Base-by-base conservation (phyloP, 2,113 vertebrate species). In the Tricholaema leucomelas region DNA sequence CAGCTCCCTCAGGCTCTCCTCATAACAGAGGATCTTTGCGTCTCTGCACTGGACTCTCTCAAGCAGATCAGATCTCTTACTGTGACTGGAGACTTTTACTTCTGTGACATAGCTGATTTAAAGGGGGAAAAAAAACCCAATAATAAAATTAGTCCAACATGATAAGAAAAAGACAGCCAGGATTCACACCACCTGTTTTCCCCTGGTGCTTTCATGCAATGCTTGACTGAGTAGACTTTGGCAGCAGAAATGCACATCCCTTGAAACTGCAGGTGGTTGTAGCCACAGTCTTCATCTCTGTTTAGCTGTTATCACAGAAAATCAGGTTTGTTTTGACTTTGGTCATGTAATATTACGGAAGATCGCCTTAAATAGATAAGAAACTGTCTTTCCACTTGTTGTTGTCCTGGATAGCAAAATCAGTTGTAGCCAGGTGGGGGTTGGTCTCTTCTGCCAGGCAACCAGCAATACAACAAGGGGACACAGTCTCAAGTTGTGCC, bases 211-310 rank as follows among this genome's bases (percentile, higher is more conserved):
- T 91, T 92, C 65, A 12, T 69, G 25, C 16, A 58, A 46, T 55
- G 71, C 28, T 89, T 0, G 0, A 31, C 71, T 25, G 50, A 28
- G 15, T 58, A 91, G 74, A 50, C 63, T 94, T 85, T 89, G 89
- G 87, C 87, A 96, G 31, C 71, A 76, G 46, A 81, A 91, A 73
- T 65, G 66, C 52, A 76, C 33, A 33, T 88, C 89, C 71, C 55
- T 76, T 85, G 71, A 70, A 71, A 79, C 8, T 73, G 74, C 66
- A 94, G 87, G 78, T 95, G 88, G 36, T 72, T 94, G 88, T 72
- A 91, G 44, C 50, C 50, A 46, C 55, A 73, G 71, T 25, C 40
- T 95, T 93, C 93, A 92, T 79, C 33, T 61, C 40, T 35, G 2
- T 84, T 95, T 70, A 85, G 40, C 59, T 82, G 44, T 70, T 88